These are phyloP conservation scores for Emmelina monodactyla DNA, from an alignment of 2,888 invertebrate species.

Conservation along the genomic window DNA sequence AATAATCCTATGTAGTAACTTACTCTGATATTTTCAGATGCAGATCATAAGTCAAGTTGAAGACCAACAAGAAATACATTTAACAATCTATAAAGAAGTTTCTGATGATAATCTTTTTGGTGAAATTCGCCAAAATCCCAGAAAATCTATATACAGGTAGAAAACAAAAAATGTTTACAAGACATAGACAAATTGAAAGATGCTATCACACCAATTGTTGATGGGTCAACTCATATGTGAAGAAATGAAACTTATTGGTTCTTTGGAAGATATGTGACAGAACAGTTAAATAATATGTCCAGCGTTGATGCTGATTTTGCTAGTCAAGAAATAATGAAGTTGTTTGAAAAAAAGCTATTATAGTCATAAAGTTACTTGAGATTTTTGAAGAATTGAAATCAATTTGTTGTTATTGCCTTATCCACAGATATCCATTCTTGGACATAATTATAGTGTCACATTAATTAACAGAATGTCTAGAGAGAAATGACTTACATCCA, in stretches of 20 bases:
- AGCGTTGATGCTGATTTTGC: slow-evolving; percentile 35
- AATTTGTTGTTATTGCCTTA: too few species aligned
- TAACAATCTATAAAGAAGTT: slow-evolving; percentile 24
- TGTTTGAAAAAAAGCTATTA: slow-evolving; percentile 22
- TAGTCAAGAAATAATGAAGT: slow-evolving; percentile 28
- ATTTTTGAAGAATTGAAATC: background rate
- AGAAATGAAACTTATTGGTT: slow-evolving; percentile 31
- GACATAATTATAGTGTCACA: too few species aligned
- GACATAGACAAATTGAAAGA: slow-evolving; percentile 36
- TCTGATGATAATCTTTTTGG: slow-evolving; percentile 28
- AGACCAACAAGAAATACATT: slow-evolving; percentile 29
- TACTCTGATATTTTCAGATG: background rate
- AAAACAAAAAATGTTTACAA: slow-evolving; percentile 34
- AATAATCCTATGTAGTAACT: too few species aligned
- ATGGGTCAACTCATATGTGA: slow-evolving; percentile 13
- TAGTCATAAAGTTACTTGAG: background rate
- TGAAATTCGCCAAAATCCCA: slow-evolving; percentile 35
- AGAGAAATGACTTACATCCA: too few species aligned
- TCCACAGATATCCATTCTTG: too few species aligned
- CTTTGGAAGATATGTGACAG: slow-evolving; percentile 45
- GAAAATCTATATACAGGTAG: slow-evolving; percentile 16
- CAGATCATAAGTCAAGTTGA: background rate
- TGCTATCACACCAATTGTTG: slow-evolving; percentile 33
- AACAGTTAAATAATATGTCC: slow-evolving; percentile 38
- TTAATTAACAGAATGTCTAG: too few species aligned